These are phyloP conservation scores for Drosophila yakuba DNA, from an alignment of 1,140 invertebrate species.

Conservation along the genomic window DNA sequence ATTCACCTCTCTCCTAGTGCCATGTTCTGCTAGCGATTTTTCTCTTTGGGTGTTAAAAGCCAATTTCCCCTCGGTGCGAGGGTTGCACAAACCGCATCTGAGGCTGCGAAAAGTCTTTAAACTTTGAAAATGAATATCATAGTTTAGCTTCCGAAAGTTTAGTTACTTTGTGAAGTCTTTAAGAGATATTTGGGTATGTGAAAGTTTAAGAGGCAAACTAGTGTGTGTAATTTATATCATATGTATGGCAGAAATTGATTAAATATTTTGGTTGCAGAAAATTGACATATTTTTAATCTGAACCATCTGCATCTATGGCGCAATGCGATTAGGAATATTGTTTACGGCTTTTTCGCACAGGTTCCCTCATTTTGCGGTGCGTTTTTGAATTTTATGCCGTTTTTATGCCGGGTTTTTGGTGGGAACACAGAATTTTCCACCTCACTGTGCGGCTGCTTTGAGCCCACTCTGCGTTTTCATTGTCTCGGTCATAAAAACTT, in stretches of 20 bases:
- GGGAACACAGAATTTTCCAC: constrained; percentile 33
- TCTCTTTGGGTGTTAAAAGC: constrained; percentile 43
- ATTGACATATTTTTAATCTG: background rate
- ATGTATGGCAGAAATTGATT: too few relatives aligned
- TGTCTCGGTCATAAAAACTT: constrained; percentile 40
- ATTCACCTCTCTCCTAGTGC: too few relatives aligned
- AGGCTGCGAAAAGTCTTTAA: constrained; percentile 11
- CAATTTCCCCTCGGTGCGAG: constrained; percentile 32
- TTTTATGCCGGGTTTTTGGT: constrained; percentile 26
- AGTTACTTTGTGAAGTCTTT: background rate
- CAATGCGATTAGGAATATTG: constrained; percentile 33
- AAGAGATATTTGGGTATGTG: background rate
- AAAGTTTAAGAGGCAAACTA: too few relatives aligned
- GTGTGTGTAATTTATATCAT: too few relatives aligned
- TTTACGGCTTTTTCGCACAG: constrained; percentile 23
- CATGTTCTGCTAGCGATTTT: constrained; percentile 20
- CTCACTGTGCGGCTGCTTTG: constrained; percentile 27
- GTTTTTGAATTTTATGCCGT: constrained; percentile 19
- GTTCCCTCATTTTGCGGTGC: constrained; percentile 30
- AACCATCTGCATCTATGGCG: constrained; percentile 28
- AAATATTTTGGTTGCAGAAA: too few relatives aligned
- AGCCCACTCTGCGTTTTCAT: constrained; percentile 32
- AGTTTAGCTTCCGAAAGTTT: background rate
- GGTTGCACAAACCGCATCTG: constrained; percentile 33
- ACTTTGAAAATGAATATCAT: background rate